A percentile compares a stretch with the other conserved stretches of the same genome.
Evolutionary conservation across 2,888 invertebrate genomes (phyloP).

Genomic region (Graphium colonna): DNA sequence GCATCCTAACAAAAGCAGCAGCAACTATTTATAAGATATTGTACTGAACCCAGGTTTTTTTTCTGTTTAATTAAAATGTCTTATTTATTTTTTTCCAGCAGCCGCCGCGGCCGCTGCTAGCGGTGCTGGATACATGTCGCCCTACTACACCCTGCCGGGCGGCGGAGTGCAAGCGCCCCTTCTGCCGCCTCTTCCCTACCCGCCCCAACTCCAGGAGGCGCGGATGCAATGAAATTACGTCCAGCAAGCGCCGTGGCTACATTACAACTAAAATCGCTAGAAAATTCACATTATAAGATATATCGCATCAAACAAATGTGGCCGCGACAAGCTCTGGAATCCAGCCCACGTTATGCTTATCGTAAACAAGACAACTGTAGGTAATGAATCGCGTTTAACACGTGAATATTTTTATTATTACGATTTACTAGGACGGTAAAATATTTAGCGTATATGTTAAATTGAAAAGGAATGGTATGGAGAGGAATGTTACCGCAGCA

Average conservation of each 20-base stretch:
- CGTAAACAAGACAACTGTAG: constrained; percentile 22
- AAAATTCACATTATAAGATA: constrained; percentile 20
- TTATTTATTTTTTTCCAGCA: constrained; percentile 39
- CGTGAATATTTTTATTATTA: background rate
- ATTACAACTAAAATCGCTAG: constrained; percentile 16
- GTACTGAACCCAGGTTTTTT: no score
- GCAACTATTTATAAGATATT: no score
- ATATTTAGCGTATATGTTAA: no score
- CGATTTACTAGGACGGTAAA: no score
- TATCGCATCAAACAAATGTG: constrained; percentile 19
- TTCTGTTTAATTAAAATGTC: no score
- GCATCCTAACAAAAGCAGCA: no score
- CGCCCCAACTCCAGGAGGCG: constrained; percentile 87
- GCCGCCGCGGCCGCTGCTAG: constrained; percentile 76
- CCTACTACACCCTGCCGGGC: constrained; percentile 85
- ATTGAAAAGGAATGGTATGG: background rate
- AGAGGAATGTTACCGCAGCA: constrained; percentile 39
- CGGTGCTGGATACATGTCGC: constrained; percentile 86
- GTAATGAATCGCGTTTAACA: constrained; percentile 1
- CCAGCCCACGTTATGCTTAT: constrained; percentile 2
- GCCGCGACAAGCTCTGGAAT: constrained; percentile 13
- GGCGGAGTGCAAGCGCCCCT: constrained; percentile 81
- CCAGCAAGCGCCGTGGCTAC: constrained; percentile 26
- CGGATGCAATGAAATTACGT: constrained; percentile 83
- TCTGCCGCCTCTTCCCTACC: constrained; percentile 83